Evolutionary conservation across 2,113 vertebrate species (phyloP).

Genomic region (Hiodon alosoides): DNA sequence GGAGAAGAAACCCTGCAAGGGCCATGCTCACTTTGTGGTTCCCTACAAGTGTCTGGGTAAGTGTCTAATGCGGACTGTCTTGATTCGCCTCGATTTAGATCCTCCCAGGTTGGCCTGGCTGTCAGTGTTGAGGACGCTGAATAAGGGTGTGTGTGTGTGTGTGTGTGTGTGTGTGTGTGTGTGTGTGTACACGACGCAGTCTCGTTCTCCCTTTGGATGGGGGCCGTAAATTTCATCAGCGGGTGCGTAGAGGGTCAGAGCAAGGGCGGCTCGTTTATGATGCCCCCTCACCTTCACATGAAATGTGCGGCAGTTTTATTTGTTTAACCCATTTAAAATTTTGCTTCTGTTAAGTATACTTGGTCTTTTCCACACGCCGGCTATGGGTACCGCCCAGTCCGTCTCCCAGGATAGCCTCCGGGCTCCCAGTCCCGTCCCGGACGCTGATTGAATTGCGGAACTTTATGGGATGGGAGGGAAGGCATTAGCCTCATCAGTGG

Average conservation of each 20-base stretch:
- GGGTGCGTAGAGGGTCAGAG: slow-evolving; percentile 39
- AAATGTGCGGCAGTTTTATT: slow-evolving; percentile 4
- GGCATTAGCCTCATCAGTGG: slow-evolving; percentile 49
- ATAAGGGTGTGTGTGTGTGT: background rate
- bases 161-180: background rate
- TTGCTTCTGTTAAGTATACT: no score
- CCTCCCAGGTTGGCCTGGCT: slow-evolving; percentile 3
- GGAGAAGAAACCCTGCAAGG: slow-evolving; percentile 88
- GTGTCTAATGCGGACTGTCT: slow-evolving; percentile 30
- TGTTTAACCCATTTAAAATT: background rate
- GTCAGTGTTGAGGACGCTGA: background rate
- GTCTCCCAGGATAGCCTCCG: background rate
- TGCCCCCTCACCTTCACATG: no score
- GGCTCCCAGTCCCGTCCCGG: slow-evolving; percentile 16
- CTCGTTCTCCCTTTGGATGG: slow-evolving; percentile 49
- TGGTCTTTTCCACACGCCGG: no score
- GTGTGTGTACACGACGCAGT: slow-evolving; percentile 50
- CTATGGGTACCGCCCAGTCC: no score
- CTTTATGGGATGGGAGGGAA: slow-evolving; percentile 48
- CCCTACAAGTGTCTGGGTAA: slow-evolving; percentile 95
- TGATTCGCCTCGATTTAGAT: slow-evolving; percentile 15
- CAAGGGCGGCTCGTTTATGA: no score
- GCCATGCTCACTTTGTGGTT: slow-evolving; percentile 77
- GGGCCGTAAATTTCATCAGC: slow-evolving; percentile 49
- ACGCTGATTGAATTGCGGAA: slow-evolving; percentile 49